Conservation (phyloP, 2,797 vertebrate genomes). For the Centroberyx gerrardi region DNA sequence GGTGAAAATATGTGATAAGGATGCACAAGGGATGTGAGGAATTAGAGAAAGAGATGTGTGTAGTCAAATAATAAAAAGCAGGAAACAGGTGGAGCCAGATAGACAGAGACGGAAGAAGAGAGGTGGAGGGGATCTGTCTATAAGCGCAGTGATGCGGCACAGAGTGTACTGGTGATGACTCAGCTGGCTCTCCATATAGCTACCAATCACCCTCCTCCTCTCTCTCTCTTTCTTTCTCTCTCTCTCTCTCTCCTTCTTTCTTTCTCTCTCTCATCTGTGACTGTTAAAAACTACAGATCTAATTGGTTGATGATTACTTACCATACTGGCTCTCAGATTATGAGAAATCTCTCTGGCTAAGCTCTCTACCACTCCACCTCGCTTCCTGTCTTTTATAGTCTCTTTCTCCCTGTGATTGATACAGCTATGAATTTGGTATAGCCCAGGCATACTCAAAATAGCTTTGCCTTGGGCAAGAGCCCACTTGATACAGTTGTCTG, state of each 20-base stretch:
- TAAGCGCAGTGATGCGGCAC: constrained; percentile 87
- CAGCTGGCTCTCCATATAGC: constrained; percentile 87
- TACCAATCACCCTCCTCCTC: constrained; percentile 80
- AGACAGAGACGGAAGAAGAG: constrained; percentile 68
- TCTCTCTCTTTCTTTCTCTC: constrained; percentile 36
- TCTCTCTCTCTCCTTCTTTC: constrained; percentile 27
- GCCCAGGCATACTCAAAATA: constrained; percentile 40
- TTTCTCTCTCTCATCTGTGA: constrained; percentile 44
- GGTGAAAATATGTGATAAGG: constrained; percentile 33
- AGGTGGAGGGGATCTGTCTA: constrained; percentile 83
- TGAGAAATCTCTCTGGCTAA: constrained; percentile 65
- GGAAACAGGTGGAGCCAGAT: constrained; percentile 71
- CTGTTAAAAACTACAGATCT: constrained; percentile 70
- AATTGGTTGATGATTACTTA: constrained; percentile 75
- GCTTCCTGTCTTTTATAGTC: constrained; percentile 38
- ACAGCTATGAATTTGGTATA: constrained; percentile 34
- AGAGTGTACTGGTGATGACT: constrained; percentile 88
- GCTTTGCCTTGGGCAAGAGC: constrained; percentile 16
- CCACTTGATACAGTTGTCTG: constrained; percentile 5
- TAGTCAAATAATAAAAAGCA: constrained; percentile 54
- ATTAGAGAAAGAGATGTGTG: constrained; percentile 39
- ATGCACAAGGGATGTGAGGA: constrained; percentile 34
- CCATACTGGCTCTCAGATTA: constrained; percentile 62
- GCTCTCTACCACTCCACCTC: constrained; percentile 48
- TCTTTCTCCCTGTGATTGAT: constrained; percentile 45